Conservation (phyloP, 2,797 vertebrate species). For the Linurgus olivaceus region DNA sequence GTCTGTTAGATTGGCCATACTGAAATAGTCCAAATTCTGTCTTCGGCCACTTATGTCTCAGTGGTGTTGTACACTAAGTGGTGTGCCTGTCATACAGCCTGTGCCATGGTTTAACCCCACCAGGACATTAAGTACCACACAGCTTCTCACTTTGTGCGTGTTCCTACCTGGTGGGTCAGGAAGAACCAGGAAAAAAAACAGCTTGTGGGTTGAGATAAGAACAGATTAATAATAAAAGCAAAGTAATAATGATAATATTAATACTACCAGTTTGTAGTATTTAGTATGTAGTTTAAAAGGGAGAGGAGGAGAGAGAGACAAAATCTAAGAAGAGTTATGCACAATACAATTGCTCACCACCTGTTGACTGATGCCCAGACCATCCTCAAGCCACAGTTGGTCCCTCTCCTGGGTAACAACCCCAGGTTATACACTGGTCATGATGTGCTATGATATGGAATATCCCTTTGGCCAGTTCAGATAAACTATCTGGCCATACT, state of each 20-base stretch:
- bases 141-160: rapidly evolving
- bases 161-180: no score
- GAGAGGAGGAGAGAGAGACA: background rate
- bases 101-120: background rate
- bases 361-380: background rate
- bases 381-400: background rate
- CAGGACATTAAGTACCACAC: background rate
- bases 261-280: background rate
- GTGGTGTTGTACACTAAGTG: background rate
- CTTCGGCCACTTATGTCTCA: background rate
- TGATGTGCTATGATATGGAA: background rate
- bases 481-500: background rate
- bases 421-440: background rate
- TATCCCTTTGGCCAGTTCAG: background rate
- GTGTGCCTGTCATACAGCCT: background rate
- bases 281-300: background rate
- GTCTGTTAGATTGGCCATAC: background rate
- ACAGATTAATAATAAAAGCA: background rate
- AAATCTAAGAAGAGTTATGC: background rate
- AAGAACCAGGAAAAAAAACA: background rate
- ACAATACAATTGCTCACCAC: background rate
- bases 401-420: background rate
- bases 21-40: background rate
- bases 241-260: background rate
- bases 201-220: background rate